These are phyloP conservation scores for Scotopteryx bipunctaria DNA, from an alignment of 2,888 invertebrate species.

Conservation along the genomic window DNA sequence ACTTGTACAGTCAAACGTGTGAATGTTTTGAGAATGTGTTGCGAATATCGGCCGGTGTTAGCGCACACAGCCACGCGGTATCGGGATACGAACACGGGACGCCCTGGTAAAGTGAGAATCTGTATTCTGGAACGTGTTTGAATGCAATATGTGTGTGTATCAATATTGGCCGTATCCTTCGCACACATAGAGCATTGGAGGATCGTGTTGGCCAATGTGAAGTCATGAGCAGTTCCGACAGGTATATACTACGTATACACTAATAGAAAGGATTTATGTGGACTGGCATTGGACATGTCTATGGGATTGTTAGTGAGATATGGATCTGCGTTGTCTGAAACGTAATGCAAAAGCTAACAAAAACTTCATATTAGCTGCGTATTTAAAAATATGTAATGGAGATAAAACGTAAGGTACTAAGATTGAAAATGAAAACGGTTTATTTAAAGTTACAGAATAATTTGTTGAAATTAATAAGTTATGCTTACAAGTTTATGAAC, in stretches of 20 bases:
- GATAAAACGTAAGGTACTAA: too few species aligned
- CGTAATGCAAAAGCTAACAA: slow-evolving; percentile 4
- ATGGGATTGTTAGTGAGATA: slow-evolving; percentile 7
- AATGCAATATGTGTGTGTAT: neutral
- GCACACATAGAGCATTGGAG: neutral
- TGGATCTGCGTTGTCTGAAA: neutral
- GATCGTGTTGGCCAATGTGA: slow-evolving; percentile 2
- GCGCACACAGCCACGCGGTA: slow-evolving; percentile 1
- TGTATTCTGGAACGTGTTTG: slow-evolving; percentile 3
- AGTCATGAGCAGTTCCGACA: neutral
- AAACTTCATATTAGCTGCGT: neutral
- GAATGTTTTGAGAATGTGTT: slow-evolving; percentile 9
- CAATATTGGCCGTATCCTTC: slow-evolving; percentile 8
- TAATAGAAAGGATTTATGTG: slow-evolving; percentile 13
- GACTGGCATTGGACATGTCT: slow-evolving; percentile 11
- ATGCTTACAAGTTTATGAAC: too few species aligned
- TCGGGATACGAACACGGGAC: slow-evolving; percentile 6
- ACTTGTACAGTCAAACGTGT: slow-evolving; percentile 12
- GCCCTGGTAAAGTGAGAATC: slow-evolving; percentile 11
- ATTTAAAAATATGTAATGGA: neutral
- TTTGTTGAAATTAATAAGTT: too few species aligned
- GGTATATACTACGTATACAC: too few species aligned
- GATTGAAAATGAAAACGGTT: too few species aligned
- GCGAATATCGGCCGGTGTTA: slow-evolving; percentile 14
- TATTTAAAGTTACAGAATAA: too few species aligned